Evolutionary conservation across 2,113 vertebrate species (phyloP).

Genomic region (Rana temporaria): DNA sequence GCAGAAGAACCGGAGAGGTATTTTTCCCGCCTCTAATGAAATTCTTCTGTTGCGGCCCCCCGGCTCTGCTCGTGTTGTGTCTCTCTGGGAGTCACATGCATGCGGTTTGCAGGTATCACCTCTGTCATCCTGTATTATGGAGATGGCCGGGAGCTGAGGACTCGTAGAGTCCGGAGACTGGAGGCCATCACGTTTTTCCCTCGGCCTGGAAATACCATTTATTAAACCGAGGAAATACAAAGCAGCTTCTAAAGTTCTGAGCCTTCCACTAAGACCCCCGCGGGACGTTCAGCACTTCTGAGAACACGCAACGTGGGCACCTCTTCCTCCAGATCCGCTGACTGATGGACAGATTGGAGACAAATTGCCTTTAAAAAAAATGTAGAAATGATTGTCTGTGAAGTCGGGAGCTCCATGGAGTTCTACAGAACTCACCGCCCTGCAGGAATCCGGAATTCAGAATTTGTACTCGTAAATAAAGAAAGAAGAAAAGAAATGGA

Average conservation of each 20-base stretch:
- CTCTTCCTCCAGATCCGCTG: no score
- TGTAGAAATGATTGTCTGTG: no score
- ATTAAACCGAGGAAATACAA: neutral
- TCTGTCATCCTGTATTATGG: conserved; percentile 16
- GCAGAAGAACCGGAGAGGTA: neutral
- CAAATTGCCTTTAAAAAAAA: no score
- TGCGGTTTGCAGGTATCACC: conserved; percentile 6
- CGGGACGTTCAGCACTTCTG: no score
- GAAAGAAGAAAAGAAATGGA: no score
- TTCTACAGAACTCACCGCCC: neutral
- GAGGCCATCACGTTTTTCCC: neutral
- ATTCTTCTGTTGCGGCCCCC: neutral
- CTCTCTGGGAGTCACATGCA: neutral
- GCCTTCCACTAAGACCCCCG: no score
- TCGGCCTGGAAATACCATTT: neutral
- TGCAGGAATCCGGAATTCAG: neutral
- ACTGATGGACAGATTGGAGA: no score
- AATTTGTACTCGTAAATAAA: no score
- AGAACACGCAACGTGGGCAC: no score
- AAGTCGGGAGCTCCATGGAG: no score
- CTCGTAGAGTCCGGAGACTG: neutral
- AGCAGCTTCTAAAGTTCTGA: no score
- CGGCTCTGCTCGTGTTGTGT: neutral
- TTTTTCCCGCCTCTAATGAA: neutral
- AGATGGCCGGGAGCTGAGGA: neutral